These are phyloP conservation scores for Colistium nudipinnis DNA, from an alignment of 2,113 vertebrate genomes.

Conservation along the genomic window DNA sequence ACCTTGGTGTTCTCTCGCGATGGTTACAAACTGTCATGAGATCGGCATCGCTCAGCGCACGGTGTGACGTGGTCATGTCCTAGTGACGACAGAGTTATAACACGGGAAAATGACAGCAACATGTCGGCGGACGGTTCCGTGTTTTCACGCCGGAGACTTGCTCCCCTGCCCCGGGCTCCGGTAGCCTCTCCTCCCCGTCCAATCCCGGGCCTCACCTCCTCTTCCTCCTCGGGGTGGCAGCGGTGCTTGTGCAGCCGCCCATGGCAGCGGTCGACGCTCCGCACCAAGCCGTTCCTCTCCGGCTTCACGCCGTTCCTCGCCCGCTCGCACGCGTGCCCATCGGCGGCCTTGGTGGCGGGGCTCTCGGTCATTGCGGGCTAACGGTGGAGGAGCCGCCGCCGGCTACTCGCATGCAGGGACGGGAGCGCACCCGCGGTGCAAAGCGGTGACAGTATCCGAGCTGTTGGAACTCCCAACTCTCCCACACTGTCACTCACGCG, in stretches of 20 bases:
- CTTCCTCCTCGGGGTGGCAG: constrained; percentile 58
- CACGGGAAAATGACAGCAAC: background rate
- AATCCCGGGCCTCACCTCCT: constrained; percentile 74
- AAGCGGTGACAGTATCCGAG: constrained; percentile 51
- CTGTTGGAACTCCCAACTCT: constrained; percentile 9
- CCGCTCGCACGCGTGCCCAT: constrained; percentile 62
- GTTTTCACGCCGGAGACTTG: background rate
- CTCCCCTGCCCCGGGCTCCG: constrained; percentile 16
- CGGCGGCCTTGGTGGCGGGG: constrained; percentile 59
- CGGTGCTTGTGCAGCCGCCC: constrained; percentile 39
- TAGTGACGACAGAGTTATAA: background rate
- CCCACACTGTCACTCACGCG: background rate
- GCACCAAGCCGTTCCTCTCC: constrained; percentile 69
- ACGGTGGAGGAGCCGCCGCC: constrained; percentile 40
- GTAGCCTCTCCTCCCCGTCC: constrained; percentile 43
- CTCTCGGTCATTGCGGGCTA: constrained; percentile 77
- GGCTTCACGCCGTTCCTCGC: constrained; percentile 72
- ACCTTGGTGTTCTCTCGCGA: background rate
- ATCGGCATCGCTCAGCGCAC: background rate
- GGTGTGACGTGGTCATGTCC: background rate
- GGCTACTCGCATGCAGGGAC: constrained; percentile 61
- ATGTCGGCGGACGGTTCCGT: constrained; percentile 11
- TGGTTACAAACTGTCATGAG: background rate
- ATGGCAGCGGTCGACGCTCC: constrained; percentile 58
- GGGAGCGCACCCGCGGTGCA: constrained; percentile 26